These are phyloP conservation scores for Eupithecia insigniata DNA, from an alignment of 2,888 invertebrate genomes.

Conservation along the genomic window DNA sequence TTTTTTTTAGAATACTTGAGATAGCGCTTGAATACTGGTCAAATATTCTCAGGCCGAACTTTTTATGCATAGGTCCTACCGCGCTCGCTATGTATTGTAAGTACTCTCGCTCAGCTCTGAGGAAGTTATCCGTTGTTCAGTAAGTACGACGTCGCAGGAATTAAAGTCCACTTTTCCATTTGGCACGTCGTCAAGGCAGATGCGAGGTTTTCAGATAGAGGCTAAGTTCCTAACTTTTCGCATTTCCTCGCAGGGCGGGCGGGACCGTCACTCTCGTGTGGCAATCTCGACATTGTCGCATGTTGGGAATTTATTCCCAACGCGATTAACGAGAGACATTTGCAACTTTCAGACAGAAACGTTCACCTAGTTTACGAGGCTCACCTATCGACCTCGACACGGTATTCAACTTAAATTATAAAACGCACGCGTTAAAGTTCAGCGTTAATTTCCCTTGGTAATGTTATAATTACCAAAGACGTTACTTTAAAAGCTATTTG, in stretches of 20 bases:
- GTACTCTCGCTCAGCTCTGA: not conserved
- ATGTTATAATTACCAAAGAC: constrained; percentile 64
- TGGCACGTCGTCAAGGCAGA: constrained; percentile 75
- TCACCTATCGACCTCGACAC: constrained; percentile 35
- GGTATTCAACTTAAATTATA: constrained; percentile 30
- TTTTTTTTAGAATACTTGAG: not conserved
- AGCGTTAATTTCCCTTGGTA: constrained; percentile 57
- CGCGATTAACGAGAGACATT: constrained; percentile 64
- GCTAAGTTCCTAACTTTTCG: constrained; percentile 78
- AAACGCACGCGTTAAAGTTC: constrained; percentile 38
- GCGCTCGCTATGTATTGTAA: not conserved
- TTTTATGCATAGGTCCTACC: not conserved
- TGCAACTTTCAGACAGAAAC: constrained; percentile 38
- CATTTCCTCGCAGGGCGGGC: constrained; percentile 65
- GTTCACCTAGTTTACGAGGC: constrained; percentile 31
- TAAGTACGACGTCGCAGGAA: constrained; percentile 38
- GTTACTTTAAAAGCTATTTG: constrained; percentile 69
- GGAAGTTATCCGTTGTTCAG: constrained; percentile 26
- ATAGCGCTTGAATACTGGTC: not conserved
- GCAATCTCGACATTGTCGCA: constrained; percentile 63
- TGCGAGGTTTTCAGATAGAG: constrained; percentile 74
- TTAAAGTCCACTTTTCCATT: constrained; percentile 68
- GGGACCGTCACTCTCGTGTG: constrained; percentile 50
- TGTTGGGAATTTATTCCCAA: constrained; percentile 65
- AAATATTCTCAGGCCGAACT: not conserved